Conservation (phyloP, 2,113 vertebrate genomes). For the Isurus oxyrinchus region DNA sequence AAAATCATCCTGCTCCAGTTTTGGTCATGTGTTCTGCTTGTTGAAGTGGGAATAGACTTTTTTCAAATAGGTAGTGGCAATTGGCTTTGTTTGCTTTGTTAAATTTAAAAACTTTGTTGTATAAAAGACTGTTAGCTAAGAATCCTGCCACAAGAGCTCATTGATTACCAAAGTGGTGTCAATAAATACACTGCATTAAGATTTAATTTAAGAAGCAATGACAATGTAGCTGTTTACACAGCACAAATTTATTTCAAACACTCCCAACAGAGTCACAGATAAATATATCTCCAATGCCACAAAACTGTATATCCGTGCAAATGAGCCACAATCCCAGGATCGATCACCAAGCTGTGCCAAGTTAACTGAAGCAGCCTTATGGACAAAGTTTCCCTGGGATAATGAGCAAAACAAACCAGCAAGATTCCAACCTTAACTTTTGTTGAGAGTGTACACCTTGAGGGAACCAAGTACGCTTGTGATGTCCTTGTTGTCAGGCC, state of each 20-base stretch:
- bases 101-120: neutral
- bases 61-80: neutral
- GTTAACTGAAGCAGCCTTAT: neutral
- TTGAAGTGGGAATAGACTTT: neutral
- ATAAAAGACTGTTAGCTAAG: neutral
- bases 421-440: neutral
- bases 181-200: neutral
- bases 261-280: neutral
- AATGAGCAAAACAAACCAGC: neutral
- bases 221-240: neutral
- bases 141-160: neutral
- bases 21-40: neutral
- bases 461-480: neutral
- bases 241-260: neutral
- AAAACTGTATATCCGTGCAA: neutral
- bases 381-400: neutral
- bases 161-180: neutral
- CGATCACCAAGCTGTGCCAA: neutral
- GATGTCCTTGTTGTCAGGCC: neutral
- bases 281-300: neutral
- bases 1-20: neutral
- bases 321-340: neutral
- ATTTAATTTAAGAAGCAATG: neutral
- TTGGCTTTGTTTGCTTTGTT: neutral
- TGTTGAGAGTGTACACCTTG: neutral